Evolutionary conservation across 2,113 vertebrate genomes (phyloP).

Genomic region (Columba livia): DNA sequence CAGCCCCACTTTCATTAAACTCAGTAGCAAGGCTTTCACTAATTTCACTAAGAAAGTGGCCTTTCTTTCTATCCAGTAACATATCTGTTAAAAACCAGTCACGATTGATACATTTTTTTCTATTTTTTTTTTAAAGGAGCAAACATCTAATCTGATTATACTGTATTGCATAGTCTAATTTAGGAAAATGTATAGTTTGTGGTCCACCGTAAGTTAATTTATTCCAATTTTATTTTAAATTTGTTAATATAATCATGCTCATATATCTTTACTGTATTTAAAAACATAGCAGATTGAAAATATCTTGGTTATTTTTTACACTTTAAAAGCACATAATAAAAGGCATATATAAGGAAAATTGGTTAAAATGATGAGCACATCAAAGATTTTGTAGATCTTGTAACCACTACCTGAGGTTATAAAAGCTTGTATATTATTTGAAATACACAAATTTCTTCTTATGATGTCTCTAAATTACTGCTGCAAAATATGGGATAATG

Average conservation of each 20-base stretch:
- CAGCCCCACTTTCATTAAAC: not conserved
- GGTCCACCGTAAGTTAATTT: not conserved
- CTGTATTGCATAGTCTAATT: not conserved
- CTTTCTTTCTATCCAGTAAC: not conserved
- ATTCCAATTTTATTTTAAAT: not conserved
- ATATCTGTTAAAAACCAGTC: not conserved
- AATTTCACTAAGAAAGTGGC: not conserved
- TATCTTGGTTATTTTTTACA: not conserved
- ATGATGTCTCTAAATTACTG: slow-evolving; percentile 53
- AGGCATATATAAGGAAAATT: slow-evolving; percentile 31
- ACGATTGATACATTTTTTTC: rapidly evolving
- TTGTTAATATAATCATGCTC: not conserved
- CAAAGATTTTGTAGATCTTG: slow-evolving; percentile 50
- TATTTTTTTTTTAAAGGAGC: not conserved
- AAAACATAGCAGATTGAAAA: not conserved
- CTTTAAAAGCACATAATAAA: slow-evolving; percentile 26
- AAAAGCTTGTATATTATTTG: slow-evolving; percentile 31
- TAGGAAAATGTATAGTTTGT: not conserved
- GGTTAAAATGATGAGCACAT: slow-evolving; percentile 45
- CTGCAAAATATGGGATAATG: not conserved
- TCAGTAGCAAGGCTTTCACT: not conserved
- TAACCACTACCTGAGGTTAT: slow-evolving; percentile 27
- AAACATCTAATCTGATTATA: not conserved
- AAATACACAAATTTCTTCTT: slow-evolving; percentile 39
- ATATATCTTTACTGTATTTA: not conserved